Base-by-base conservation (phyloP, 1,140 invertebrate species). In the Rhyacophila brunnea region DNA sequence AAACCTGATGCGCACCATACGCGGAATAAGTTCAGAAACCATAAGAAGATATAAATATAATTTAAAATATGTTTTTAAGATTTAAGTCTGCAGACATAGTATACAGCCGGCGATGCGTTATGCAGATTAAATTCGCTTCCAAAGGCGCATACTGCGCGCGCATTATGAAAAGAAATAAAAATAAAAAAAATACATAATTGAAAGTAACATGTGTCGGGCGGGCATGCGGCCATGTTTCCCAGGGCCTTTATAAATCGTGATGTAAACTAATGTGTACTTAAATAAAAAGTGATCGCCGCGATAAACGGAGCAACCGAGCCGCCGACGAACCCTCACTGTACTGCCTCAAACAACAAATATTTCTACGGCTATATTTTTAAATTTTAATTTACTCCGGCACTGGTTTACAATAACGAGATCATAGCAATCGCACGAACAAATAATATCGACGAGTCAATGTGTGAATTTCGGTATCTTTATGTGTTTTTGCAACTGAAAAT, bases 231-330 rank as follows among this genome's bases (percentile, higher is more conserved):
- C 23, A 28, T 28, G 23, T 28, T 28, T 28, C 23, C 23, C 23
- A 28, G 23, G 50, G 50, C 50, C 35, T 17, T 32, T 45, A 54
- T 54, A 54, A 43, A 54, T 54, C 51, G 51, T 35, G 51, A 54
- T 44, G 51, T 28, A 44, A 54, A 54, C 51, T 54, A 54, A 54
- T 54, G 51, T 45, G 42, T 44, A 45, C 51, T 45, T 54, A 54
- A 54, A 54, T 54, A 44, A 44, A 54, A 54, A 45, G 13, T 18
- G 51, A 54, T 45, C 51, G 23, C 11, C 28, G 20, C 18, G 51
- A 54, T 54, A 54, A 54, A 54, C 38, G 43, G 40, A 23, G 38
- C 42, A 23, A 38, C 36, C 38, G 48, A 28, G 5, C 10, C 15
- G 11, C 34, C 14, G 36, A n/a, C 34, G 23, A 28, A 28, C 23